These are phyloP conservation scores for Amniataba percoides DNA, from an alignment of 2,797 vertebrate species.

Conservation along the genomic window DNA sequence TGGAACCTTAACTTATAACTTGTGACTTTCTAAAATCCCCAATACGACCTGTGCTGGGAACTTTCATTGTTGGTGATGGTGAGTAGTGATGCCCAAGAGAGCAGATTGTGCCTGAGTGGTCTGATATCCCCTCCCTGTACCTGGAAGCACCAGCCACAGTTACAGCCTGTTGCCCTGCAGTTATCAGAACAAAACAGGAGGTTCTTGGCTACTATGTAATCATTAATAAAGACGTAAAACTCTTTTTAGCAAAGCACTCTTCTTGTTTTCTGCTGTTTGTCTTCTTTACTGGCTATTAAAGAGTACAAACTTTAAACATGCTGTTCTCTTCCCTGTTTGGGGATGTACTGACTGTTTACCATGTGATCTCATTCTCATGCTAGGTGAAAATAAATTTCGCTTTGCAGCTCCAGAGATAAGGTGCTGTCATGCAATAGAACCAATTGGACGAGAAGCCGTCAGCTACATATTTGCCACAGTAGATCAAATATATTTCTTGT, in stretches of 20 bases:
- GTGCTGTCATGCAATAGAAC: no score
- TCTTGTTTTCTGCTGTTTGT: background rate
- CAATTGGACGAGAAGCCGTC: background rate
- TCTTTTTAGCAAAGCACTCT: background rate
- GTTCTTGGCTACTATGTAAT: constrained; percentile 39
- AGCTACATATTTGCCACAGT: background rate
- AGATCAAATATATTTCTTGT: background rate
- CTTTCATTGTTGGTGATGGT: background rate
- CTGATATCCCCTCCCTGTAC: constrained; percentile 39
- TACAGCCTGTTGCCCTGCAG: background rate
- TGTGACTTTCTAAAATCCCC: no score
- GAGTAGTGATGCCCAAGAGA: constrained; percentile 5
- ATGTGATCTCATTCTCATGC: background rate
- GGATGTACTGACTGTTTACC: background rate
- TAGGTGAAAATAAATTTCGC: background rate
- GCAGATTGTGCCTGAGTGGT: constrained; percentile 27
- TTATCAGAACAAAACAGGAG: constrained; percentile 52
- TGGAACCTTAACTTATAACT: no score
- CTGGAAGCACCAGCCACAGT: constrained; percentile 53
- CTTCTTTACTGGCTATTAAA: constrained; percentile 12
- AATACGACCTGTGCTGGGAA: no score
- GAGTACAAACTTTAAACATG: constrained; percentile 4
- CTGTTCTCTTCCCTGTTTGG: constrained; percentile 1
- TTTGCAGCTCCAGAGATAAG: background rate
- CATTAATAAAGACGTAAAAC: constrained; percentile 10